Conservation (phyloP, 2,888 invertebrate species). For the Caradrina kadenii region DNA sequence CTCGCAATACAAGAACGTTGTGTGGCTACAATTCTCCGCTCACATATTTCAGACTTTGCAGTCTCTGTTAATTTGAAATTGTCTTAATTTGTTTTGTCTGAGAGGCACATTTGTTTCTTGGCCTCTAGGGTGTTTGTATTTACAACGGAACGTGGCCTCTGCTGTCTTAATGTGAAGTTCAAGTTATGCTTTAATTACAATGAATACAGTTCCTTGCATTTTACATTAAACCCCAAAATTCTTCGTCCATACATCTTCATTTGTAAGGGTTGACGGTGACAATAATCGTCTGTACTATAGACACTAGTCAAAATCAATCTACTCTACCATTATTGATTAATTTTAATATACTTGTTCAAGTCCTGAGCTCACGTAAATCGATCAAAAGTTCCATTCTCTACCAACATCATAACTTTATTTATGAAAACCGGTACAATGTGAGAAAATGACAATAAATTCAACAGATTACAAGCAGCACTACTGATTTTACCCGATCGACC, state of each 20-base stretch:
- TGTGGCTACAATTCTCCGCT: constrained; percentile 70
- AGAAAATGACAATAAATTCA: constrained; percentile 29
- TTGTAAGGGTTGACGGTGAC: background rate
- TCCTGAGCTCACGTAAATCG: background rate
- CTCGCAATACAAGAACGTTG: constrained; percentile 73
- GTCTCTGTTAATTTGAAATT: constrained; percentile 86
- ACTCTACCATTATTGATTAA: background rate
- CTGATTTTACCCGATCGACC: constrained; percentile 59
- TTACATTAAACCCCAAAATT: constrained; percentile 7
- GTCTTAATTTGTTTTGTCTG: constrained; percentile 87
- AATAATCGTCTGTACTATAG: background rate
- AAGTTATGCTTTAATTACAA: constrained; percentile 70
- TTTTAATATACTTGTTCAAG: background rate
- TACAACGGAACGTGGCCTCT: constrained; percentile 63
- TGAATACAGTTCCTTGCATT: constrained; percentile 52
- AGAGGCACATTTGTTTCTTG: constrained; percentile 81
- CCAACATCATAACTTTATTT: constrained; percentile 4
- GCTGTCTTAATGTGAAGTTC: constrained; percentile 51
- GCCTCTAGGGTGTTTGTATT: constrained; percentile 75
- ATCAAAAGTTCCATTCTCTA: background rate
- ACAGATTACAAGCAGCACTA: constrained; percentile 45
- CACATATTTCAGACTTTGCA: constrained; percentile 83
- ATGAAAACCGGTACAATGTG: constrained; percentile 1
- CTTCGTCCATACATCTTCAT: background rate
- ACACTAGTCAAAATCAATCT: background rate